Evolutionary conservation across 1,140 invertebrate species (phyloP).

Genomic region (Aphaenogaster floridana): DNA sequence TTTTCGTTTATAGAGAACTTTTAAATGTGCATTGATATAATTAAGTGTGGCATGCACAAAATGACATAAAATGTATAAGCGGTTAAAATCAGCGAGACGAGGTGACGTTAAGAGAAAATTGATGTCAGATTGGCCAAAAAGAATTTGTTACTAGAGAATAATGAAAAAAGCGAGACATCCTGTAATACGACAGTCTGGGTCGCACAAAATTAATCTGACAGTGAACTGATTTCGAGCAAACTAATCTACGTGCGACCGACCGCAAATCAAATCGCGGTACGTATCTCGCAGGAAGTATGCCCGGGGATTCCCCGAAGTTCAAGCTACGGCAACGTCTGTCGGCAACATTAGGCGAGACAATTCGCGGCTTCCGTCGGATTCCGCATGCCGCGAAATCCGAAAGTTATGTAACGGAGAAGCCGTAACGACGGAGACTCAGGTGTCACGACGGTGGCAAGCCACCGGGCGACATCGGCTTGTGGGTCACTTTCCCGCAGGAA

Average conservation of each 20-base stretch:
- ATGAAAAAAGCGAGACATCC: not conserved
- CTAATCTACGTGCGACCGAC: not conserved
- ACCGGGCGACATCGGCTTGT: not conserved
- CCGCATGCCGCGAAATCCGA: constrained; percentile 48
- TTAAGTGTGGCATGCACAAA: not conserved
- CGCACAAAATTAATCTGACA: not conserved
- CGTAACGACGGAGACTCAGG: constrained; percentile 34
- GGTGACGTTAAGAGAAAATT: not conserved
- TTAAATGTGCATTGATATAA: not conserved
- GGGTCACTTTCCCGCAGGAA: not conserved
- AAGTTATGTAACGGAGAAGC: constrained; percentile 62
- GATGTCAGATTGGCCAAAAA: not conserved
- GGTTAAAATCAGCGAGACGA: not conserved
- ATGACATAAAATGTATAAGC: not conserved
- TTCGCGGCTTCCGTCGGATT: constrained; percentile 56
- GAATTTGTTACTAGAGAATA: not conserved
- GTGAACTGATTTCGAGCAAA: not conserved
- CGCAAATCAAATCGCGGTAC: constrained; percentile 54
- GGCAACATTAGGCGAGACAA: constrained; percentile 56
- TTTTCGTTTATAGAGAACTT: not conserved
- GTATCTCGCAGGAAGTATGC: constrained; percentile 44
- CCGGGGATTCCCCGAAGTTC: constrained; percentile 35
- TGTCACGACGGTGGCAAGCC: constrained; percentile 11
- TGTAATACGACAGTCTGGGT: not conserved
- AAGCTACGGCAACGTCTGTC: constrained; percentile 42